Base-by-base conservation (phyloP, 2,797 vertebrate species). In the Chaetodon trifasciatus region DNA sequence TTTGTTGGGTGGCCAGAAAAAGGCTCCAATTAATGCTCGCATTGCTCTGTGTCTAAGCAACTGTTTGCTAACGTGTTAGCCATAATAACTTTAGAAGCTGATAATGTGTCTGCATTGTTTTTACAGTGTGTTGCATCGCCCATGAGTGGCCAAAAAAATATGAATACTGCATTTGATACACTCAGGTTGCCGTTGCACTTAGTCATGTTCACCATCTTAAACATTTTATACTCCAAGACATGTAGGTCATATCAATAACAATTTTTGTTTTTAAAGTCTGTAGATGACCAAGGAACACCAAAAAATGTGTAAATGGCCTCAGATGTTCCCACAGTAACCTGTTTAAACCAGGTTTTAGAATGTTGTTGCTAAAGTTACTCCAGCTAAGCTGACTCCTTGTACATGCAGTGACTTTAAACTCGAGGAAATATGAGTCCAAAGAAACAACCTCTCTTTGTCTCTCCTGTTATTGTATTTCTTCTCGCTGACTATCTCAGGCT, bases 391-490 rank as follows among this genome's bases (percentile, higher is more conserved):
- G 13, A 35, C 35, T 3, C 6, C 1, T 5, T 58, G 32, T n/a
- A 52, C 39, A 19, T 57, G 42, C 44, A 9, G 24, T 50, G 37
- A 24, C 57, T 32, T 47, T 24, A 40, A 52, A 40, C 2, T 5
- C 3, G 49, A n/a, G 49, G 47, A 60, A 56, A 78, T 24, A 70
- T 67, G 6, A 57, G 47, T 17, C n/a, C 8, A 52, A 64, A 28
- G 65, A 74, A 75, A 76, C 70, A 74, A 16, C 65, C 11, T n/a
- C 58, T 56, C 52, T 52, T 24, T 74, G 52, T 61, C 61, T 63
- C 53, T 57, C 15, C 42, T 10, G 35, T 19, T 39, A 42, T 52
- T 7, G 1, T 67, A 75, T 66, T 57, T 71, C 56, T 57, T 60
- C 42, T 62, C 2, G 21, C 62, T 69, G 37, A 2, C 63, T 52